Evolutionary conservation across 2,888 invertebrate species (phyloP), one percentile per base, ranked within the genome.

Genomic region (Andrena bucephala): DNA sequence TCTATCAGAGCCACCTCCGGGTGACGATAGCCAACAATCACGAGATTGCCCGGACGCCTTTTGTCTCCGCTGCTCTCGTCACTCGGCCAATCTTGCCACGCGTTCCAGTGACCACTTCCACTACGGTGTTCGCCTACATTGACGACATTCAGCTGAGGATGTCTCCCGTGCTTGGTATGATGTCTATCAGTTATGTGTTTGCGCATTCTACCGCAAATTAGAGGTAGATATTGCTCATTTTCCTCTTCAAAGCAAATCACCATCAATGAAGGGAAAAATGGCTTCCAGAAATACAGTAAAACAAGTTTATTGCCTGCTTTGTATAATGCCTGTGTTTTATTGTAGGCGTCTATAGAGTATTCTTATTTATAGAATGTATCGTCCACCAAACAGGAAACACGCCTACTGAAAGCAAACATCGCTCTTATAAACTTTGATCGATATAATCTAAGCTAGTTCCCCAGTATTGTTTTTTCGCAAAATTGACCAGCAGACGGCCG

Each of bases 1-100:
- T 92, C 91, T 92, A 93, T 93, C 93, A 93, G 93, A 93, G 94
- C 92, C 94, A 94, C 93, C 94, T 94, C 92, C 93, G 93, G 92
- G 93, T 93, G 94, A 94, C 93, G 93, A 94, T 93, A 91, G 85
- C 87, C 91, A 92, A 91, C 91, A 91, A 91, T 92, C 92, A 91
- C 82, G 85, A 87, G 80, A 88, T 88, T 88, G 84, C 83, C 89
- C 90, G 87, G 90, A 90, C 90, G 91, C 90, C 87, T 87, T 89
- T 89, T 86, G 88, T 89, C 91, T 89, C 87, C 85, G 85, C 68
- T 71, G 63, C 62, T 52, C 83, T 76, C 77, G 79, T 77, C 77
- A 83, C 83, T 87, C 77, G 76, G 70, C 80, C 85, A 87, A 87
- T 87, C 87, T 87, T 87, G 87, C 87, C 87, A 87, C 87, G 87